phyloP scores from a whole-genome alignment of 2,113 vertebrate species.

The Rhea pennata region DNA sequence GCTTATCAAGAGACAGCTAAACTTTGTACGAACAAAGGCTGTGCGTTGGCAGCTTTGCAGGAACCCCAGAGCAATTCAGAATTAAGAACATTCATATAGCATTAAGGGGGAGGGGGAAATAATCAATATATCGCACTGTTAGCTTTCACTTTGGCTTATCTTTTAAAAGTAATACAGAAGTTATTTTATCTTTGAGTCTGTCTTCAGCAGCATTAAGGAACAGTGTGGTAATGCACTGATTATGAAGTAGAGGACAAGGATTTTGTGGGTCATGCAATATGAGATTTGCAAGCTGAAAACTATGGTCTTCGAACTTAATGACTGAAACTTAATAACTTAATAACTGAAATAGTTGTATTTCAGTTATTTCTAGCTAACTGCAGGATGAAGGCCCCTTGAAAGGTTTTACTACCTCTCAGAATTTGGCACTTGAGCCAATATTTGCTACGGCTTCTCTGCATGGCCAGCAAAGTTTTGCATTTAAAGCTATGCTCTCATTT shows the following conservation, averaged over 20 bases:
- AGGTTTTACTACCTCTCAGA: not conserved
- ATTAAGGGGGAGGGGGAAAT: not conserved
- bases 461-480: not conserved
- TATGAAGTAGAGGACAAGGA: not conserved
- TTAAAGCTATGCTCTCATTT: not conserved
- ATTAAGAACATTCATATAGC: not conserved
- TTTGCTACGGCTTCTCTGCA: not conserved
- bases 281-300: not conserved
- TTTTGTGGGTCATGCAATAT: not conserved
- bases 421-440: not conserved
- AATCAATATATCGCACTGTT: not conserved
- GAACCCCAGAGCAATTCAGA: not conserved
- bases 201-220: not conserved
- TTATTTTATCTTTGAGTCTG: not conserved
- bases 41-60: not conserved
- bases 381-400: not conserved
- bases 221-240: not conserved
- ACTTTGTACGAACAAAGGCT: constrained; percentile 1
- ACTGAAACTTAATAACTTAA: too few species aligned
- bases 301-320: not conserved
- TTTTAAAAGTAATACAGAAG: not conserved
- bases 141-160: not conserved
- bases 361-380: not conserved
- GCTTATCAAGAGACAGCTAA: constrained; percentile 18
- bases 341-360: too few species aligned